Conservation (phyloP, 2,797 vertebrate genomes). For the Acipenser oxyrinchus region DNA sequence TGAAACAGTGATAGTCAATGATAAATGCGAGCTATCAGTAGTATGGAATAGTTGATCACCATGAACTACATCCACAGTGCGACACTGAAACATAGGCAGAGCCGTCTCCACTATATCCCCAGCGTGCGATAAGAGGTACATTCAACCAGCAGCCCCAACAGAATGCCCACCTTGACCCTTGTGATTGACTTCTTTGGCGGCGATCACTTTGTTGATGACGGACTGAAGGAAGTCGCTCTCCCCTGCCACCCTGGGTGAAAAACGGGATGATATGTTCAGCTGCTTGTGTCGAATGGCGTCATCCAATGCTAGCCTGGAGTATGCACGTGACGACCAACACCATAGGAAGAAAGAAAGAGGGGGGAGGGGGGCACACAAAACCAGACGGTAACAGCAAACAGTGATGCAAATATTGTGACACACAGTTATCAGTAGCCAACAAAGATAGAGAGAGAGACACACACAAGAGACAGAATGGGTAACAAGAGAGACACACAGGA, state of each 20-base stretch:
- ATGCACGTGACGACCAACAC: constrained; percentile 80
- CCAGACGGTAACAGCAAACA: constrained; percentile 60
- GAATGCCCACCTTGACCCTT: constrained; percentile 86
- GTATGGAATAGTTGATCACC: too few species aligned
- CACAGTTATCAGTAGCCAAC: constrained; percentile 69
- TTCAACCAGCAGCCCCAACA: too few species aligned
- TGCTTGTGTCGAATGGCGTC: constrained; percentile 96
- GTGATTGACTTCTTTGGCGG: constrained; percentile 99
- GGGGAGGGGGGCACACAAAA: constrained; percentile 54
- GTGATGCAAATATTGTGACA: constrained; percentile 65
- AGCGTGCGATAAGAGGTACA: too few species aligned
- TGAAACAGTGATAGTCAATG: too few species aligned
- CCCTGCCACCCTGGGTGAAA: constrained; percentile 99
- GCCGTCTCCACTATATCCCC: too few species aligned
- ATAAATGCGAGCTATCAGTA: too few species aligned
- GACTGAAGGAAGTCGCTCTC: constrained; percentile 99
- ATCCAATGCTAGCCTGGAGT: constrained; percentile 97
- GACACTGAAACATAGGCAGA: too few species aligned
- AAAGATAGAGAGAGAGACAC: constrained; percentile 2
- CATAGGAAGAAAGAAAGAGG: constrained; percentile 68
- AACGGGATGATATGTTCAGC: constrained; percentile 98
- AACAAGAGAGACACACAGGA: constrained; percentile 77
- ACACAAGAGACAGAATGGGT: constrained; percentile 67
- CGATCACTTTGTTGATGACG: constrained; percentile 99
- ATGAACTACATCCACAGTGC: too few species aligned